phyloP scores from a whole-genome alignment of 1,140 invertebrate species.

The Drosophila leontia region DNA sequence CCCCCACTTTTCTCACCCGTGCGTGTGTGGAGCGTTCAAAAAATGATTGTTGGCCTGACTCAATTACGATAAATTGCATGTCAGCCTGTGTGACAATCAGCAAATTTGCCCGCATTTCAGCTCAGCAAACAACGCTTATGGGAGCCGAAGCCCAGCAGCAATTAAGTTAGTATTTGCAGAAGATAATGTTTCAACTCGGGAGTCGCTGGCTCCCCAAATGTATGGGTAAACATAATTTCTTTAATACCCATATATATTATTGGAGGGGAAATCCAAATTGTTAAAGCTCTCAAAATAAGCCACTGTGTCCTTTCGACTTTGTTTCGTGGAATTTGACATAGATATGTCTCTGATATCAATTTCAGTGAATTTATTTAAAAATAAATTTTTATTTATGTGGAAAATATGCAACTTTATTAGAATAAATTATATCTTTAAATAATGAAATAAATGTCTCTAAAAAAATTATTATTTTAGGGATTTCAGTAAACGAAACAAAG shows the following conservation, averaged over 20 bases:
- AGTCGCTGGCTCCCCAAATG: constrained; percentile 22
- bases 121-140: constrained; percentile 40
- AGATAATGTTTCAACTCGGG: constrained; percentile 46
- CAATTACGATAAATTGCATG: constrained; percentile 56
- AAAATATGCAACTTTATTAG: neutral
- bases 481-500: neutral
- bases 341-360: neutral
- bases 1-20: neutral
- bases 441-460: neutral
- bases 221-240: constrained; percentile 32
- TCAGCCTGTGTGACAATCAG: constrained; percentile 49
- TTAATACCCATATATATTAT: constrained; percentile 5
- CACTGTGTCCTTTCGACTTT: neutral
- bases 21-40: constrained; percentile 48
- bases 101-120: constrained; percentile 51
- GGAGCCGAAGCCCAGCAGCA: constrained; percentile 36
- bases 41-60: constrained; percentile 50
- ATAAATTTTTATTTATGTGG: neutral
- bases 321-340: neutral
- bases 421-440: neutral
- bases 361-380: neutral
- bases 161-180: constrained; percentile 49
- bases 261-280: neutral
- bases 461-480: neutral
- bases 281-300: neutral